phyloP scores from a whole-genome alignment of 2,113 vertebrate species.

The Passer domesticus region DNA sequence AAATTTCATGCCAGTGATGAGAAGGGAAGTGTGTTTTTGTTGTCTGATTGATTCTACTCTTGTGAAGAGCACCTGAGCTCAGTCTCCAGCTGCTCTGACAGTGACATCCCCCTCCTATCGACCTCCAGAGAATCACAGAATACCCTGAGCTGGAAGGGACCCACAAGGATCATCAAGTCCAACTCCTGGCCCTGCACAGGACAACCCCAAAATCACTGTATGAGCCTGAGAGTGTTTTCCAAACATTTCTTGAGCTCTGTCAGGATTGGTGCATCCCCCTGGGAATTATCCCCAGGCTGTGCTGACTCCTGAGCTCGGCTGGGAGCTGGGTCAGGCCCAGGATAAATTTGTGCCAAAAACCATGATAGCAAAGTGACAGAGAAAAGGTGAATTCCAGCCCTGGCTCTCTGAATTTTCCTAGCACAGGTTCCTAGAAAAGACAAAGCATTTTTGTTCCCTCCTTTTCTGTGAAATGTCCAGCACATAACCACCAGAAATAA shows the following conservation, averaged over 20 bases:
- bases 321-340: background rate
- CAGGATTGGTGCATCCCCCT: background rate
- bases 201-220: background rate
- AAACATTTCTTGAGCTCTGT: background rate
- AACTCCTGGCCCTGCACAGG: background rate
- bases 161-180: background rate
- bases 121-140: background rate
- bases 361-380: rapidly evolving
- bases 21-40: background rate
- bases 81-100: background rate
- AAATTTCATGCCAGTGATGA: background rate
- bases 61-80: background rate
- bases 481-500: background rate
- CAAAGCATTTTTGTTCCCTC: background rate
- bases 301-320: background rate
- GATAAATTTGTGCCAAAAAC: background rate
- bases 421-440: background rate
- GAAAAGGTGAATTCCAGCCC: background rate
- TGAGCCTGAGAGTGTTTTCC: rapidly evolving
- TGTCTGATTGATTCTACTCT: background rate
- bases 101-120: background rate
- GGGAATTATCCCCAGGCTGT: background rate
- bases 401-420: background rate
- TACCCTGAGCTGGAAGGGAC: background rate
- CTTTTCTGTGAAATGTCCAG: background rate